Evolutionary conservation across 2,888 invertebrate species (phyloP).

Genomic region (Athalia cordata): DNA sequence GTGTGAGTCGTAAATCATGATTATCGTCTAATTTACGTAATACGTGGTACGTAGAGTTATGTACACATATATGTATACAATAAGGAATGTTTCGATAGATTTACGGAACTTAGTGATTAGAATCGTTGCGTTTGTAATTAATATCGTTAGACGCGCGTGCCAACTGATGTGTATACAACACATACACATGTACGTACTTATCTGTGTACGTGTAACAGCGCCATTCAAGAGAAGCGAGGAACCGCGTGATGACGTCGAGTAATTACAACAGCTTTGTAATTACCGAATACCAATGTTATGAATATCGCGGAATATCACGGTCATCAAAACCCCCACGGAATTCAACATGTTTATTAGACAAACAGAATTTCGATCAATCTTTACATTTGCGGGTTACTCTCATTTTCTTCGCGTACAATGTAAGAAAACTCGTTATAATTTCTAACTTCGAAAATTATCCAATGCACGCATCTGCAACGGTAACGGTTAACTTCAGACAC

Average conservation of each 20-base stretch:
- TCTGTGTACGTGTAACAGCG: neutral
- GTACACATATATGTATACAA: neutral
- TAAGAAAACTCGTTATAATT: neutral
- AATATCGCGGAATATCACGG: neutral
- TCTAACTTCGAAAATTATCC: neutral
- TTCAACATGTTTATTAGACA: neutral
- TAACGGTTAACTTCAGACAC: too few species aligned
- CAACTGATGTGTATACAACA: neutral
- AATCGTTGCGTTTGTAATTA: slow-evolving; percentile 23
- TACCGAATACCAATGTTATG: slow-evolving; percentile 35
- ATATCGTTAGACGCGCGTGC: slow-evolving; percentile 7
- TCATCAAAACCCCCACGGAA: neutral
- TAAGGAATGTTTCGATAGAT: slow-evolving; percentile 10
- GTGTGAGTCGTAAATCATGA: too few species aligned
- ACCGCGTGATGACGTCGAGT: neutral
- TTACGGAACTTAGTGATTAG: slow-evolving; percentile 28
- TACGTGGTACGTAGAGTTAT: neutral
- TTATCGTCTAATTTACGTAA: too few species aligned
- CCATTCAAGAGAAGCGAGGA: too few species aligned
- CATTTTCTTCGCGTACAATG: neutral
- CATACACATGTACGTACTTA: neutral
- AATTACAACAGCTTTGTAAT: slow-evolving; percentile 36
- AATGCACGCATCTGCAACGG: neutral
- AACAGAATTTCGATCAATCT: too few species aligned
- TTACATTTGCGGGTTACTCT: neutral